Base-by-base conservation (phyloP, 2,797 vertebrate genomes). In the Spea hammondii region DNA sequence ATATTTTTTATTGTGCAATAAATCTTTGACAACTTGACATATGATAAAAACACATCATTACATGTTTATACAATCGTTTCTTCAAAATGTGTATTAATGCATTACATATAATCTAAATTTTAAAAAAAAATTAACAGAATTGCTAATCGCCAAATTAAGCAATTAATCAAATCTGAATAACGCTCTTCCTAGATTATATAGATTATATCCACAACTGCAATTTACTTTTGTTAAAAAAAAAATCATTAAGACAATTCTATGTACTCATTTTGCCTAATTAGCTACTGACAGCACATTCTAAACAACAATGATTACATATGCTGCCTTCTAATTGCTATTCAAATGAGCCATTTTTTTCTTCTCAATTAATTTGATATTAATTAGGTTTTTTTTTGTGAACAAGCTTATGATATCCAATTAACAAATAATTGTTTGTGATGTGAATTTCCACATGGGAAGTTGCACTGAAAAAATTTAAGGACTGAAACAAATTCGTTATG, bases 321-420 rank as follows among this genome's bases (percentile, higher is more conserved):
- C 67, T 50, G 73, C 6, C 57, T 45, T 10, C 74, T 73, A 77
- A 77, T 81, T 81, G 5, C 55, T 53, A 73, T 81, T 70, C 74
- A 77, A 77, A 73, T 54, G 14, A 77, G 51, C 62, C 10, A 68
- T 72, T 7, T 55, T 65, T 68, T 64, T 62, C 32, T 66, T 72
- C 70, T 77, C 55, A 77, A 77, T 81, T 81, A 72, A 81, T 77
- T 70, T 80, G 59, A 55, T 75, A 80, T 71, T 80, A 80, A 75
- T 80, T 80, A 79, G n/a, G 17, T 5, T 57, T 50, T 70, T 6
- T 65, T 70, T 74, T 79, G 14, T 70, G 12, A 73, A 60, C 53
- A 73, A 72, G 66, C 70, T 67, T 54, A n/a, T n/a, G 53, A 73
- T 60, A 57, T 9, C 4, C 13, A 53, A 6, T 47, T 14, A 12